phyloP scores from a whole-genome alignment of 1,140 invertebrate species.

The Palaemon carinicauda region DNA sequence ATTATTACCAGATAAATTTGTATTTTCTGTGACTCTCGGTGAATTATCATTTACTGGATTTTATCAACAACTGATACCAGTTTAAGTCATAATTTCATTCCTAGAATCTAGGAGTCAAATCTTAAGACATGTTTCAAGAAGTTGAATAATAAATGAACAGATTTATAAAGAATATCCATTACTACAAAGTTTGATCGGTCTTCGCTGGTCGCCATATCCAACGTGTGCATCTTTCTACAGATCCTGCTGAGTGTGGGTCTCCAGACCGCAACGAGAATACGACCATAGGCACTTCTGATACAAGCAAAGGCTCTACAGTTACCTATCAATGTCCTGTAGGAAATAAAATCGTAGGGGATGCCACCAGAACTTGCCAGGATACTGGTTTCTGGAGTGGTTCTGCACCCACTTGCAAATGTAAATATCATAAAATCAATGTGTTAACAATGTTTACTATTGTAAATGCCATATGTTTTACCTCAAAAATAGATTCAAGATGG shows the following conservation, averaged over 20 bases:
- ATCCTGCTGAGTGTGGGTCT: conserved; percentile 82
- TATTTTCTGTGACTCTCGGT: too few relatives aligned
- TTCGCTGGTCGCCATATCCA: not conserved
- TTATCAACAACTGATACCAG: too few relatives aligned
- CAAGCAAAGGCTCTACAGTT: conserved; percentile 75
- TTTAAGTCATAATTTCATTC: too few relatives aligned
- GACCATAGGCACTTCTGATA: conserved; percentile 69
- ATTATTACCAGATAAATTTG: too few relatives aligned
- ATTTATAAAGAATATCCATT: too few relatives aligned
- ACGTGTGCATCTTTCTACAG: conserved; percentile 66
- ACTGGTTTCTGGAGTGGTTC: conserved; percentile 83
- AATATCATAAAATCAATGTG: conserved; percentile 63
- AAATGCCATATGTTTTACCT: too few relatives aligned
- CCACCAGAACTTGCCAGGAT: conserved; percentile 73
- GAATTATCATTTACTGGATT: too few relatives aligned
- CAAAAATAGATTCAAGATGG: too few relatives aligned
- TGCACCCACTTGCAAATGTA: conserved; percentile 86
- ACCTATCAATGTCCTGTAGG: conserved; percentile 87
- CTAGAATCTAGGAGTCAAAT: too few relatives aligned
- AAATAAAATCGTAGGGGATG: conserved; percentile 79
- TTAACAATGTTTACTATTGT: too few relatives aligned
- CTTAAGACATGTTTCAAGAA: too few relatives aligned
- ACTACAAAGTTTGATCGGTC: not conserved
- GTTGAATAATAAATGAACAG: too few relatives aligned
- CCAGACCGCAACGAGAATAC: conserved; percentile 86